Conservation (phyloP, 2,888 invertebrate genomes). For the Cyaniris semiargus region DNA sequence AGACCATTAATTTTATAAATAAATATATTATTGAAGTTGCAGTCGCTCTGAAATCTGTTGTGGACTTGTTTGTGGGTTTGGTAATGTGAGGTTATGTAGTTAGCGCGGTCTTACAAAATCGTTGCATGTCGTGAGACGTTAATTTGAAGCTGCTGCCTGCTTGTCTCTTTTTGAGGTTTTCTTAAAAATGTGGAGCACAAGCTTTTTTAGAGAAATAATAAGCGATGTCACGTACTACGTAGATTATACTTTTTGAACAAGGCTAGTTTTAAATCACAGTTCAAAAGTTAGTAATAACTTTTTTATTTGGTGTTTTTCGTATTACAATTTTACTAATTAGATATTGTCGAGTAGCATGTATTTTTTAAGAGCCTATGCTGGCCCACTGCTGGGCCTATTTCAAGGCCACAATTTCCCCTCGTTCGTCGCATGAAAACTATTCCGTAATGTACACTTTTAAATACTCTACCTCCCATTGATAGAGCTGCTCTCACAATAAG, state of each 20-base stretch:
- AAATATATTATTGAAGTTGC: neutral
- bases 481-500: neutral
- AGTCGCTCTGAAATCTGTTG: slow-evolving; percentile 21
- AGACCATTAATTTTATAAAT: neutral
- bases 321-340: neutral
- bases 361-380: no score
- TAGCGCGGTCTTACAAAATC: slow-evolving; percentile 22
- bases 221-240: no score
- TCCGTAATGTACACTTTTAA: no score
- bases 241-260: no score
- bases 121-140: slow-evolving; percentile 35
- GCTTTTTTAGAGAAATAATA: neutral
- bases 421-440: no score
- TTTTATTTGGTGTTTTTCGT: neutral
- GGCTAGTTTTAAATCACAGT: neutral
- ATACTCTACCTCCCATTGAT: neutral
- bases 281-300: neutral
- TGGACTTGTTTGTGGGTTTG: slow-evolving; percentile 17
- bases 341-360: neutral
- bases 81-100: slow-evolving; percentile 24
- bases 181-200: neutral
- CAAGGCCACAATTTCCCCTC: no score
- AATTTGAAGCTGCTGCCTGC: slow-evolving; percentile 12
- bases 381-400: no score
- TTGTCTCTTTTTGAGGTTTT: neutral